These are phyloP conservation scores for Euura saliciscinereae DNA, from an alignment of 1,140 invertebrate species.

Conservation along the genomic window DNA sequence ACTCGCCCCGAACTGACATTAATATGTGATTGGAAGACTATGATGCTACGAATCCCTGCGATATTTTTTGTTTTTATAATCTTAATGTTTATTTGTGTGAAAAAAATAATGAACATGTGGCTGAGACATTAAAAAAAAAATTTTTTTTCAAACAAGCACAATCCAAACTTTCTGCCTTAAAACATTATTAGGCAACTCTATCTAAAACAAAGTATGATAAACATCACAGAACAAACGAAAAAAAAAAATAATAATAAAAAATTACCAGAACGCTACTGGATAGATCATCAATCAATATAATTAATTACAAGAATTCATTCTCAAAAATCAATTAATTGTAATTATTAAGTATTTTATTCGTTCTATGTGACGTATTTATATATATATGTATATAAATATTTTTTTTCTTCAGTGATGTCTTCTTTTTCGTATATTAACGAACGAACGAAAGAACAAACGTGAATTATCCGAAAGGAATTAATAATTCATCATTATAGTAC, in stretches of 20 bases:
- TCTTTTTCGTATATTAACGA: not conserved
- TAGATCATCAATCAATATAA: not conserved
- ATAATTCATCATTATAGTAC: too few species aligned
- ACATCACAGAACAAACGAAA: conserved; percentile 3
- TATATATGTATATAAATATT: not conserved
- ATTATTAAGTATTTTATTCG: conserved; percentile 2
- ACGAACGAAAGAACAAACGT: too few species aligned
- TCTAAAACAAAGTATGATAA: conserved; percentile 5
- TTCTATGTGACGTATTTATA: conserved; percentile 7
- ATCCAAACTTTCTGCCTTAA: conserved; percentile 4
- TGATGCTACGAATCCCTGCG: not conserved
- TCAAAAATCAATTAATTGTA: not conserved
- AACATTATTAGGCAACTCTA: conserved; percentile 3
- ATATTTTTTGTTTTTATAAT: not conserved
- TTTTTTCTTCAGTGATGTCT: not conserved
- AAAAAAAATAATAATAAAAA: not conserved
- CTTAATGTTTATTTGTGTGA: not conserved
- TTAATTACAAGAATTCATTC: not conserved
- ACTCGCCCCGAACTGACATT: not conserved
- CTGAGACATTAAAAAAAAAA: not conserved
- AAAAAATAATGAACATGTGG: not conserved
- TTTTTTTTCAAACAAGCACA: conserved; percentile 9
- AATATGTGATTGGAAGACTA: not conserved
- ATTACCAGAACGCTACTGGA: too few species aligned
- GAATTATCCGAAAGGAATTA: too few species aligned